phyloP scores from a whole-genome alignment of 2,113 vertebrate species.

The Oreamnos americanus region DNA sequence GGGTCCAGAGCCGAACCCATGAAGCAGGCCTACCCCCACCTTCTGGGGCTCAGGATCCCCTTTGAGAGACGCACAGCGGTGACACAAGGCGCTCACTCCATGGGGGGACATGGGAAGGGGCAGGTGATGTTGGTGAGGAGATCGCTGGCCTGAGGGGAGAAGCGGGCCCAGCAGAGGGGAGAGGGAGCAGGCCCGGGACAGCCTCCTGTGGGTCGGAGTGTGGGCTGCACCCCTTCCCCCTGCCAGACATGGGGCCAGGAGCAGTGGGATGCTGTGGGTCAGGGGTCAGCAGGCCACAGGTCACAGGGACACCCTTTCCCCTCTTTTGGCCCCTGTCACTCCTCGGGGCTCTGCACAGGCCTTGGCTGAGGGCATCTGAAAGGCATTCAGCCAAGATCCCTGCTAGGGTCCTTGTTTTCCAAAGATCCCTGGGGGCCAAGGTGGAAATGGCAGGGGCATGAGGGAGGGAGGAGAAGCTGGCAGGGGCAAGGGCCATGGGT shows the following conservation, averaged over 20 bases:
- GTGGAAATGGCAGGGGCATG: background rate
- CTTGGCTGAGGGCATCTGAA: background rate
- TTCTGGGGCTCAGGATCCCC: rapidly evolving
- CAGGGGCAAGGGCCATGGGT: background rate
- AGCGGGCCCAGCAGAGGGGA: background rate
- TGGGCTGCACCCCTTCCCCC: background rate
- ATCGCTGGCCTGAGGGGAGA: background rate
- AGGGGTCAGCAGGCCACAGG: background rate
- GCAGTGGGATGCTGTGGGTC: background rate
- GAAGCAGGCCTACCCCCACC: background rate
- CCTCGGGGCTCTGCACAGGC: background rate
- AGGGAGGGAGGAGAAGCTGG: background rate
- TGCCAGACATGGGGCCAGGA: background rate
- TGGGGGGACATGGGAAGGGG: background rate
- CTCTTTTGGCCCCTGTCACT: background rate
- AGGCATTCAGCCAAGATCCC: background rate
- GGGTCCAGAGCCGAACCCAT: background rate
- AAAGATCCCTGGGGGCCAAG: background rate
- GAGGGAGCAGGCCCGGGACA: background rate
- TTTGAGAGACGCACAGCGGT: background rate
- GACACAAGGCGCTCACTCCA: background rate
- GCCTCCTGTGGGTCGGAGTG: background rate
- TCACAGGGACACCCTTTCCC: background rate
- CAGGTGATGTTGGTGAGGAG: background rate
- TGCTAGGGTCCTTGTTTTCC: background rate